phyloP scores from a whole-genome alignment of 2,113 vertebrate genomes.

The Puntigrus tetrazona region DNA sequence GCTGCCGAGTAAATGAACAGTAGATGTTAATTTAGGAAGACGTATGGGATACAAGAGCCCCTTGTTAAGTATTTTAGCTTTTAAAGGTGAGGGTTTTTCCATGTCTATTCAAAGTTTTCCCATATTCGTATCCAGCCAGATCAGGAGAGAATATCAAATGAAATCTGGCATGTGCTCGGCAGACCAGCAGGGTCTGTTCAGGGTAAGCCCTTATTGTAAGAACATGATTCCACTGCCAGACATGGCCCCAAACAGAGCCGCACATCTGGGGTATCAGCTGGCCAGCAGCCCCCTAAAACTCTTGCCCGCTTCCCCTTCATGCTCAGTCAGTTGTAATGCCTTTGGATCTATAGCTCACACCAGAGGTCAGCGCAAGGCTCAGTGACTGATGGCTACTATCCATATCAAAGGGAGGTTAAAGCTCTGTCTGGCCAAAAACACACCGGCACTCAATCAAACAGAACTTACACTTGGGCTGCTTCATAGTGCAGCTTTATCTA shows the following conservation, averaged over 20 bases:
- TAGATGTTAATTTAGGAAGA: constrained; percentile 41
- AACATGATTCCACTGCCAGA: constrained; percentile 28
- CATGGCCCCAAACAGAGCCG: constrained; percentile 58
- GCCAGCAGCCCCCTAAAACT: constrained; percentile 59
- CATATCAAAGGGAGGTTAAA: constrained; percentile 36
- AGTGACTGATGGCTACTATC: constrained; percentile 34
- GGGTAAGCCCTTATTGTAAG: constrained; percentile 25
- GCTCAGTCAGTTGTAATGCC: constrained; percentile 35
- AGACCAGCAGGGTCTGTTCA: constrained; percentile 12
- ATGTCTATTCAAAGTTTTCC: not conserved
- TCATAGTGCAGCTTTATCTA: not conserved
- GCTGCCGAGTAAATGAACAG: constrained; percentile 24
- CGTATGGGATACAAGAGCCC: constrained; percentile 27
- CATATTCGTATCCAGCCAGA: not conserved
- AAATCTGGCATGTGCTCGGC: constrained; percentile 9
- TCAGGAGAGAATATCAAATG: not conserved
- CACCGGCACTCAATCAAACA: constrained; percentile 16
- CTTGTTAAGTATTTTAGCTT: constrained; percentile 39
- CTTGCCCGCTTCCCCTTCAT: constrained; percentile 38
- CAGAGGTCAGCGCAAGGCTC: constrained; percentile 15
- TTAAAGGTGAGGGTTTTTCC: constrained; percentile 6
- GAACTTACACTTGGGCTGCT: not conserved
- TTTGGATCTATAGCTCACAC: constrained; percentile 28
- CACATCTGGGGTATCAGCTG: constrained; percentile 69
- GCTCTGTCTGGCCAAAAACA: constrained; percentile 13